Base-by-base conservation (phyloP, 2,888 invertebrate species). In the Cancer borealis region DNA sequence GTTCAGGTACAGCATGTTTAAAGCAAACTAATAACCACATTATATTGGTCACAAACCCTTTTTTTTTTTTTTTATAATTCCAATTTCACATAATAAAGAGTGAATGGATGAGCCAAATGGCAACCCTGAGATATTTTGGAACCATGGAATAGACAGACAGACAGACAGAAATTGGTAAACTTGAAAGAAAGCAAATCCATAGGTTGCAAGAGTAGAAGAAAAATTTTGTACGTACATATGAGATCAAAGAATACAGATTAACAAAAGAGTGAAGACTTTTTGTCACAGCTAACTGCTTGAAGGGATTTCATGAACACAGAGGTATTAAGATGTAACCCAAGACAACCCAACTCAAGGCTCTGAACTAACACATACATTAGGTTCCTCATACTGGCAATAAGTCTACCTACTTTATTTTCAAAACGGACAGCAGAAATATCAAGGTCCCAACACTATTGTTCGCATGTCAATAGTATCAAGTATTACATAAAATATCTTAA, bases 361-460 rank as follows among this genome's bases (percentile, higher is more conserved):
- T 84, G 39, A 84, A 39, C 84, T 10, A 30, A 39, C 39, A 84
- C 39, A 14, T 4, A 30, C 84, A 39, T 14, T 3, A 30, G 39
- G 84, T 84, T 84, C 30, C 39, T 84, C 84, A 84, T 84, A 84
- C 39, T 39, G 46, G 66, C 73, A 89, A 2, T 26, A 73, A 45
- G 47, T 90, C 91, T 94, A 92, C 91, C 94, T 94, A 94, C 94
- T 94, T 94, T 94, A 92, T 92, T 94, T 93, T 93, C 91, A 93
- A 93, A 93, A 93, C 54, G 46, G 93, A 92, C 60, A 90, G 92
- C 84, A 94, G 84, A 92, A 84, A 92, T 84, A 45, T 87, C 92
- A 66, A 46, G 45, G 60, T 90, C 45, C 17, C 45, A 46, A 91
- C 88, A 89, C 88, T 66, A 94, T 10, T 88, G 88, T 79, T 26